A percentile compares a stretch with the other conserved stretches of the same genome.
Conservation (phyloP, 2,113 vertebrate species). For the Zingel zingel region DNA sequence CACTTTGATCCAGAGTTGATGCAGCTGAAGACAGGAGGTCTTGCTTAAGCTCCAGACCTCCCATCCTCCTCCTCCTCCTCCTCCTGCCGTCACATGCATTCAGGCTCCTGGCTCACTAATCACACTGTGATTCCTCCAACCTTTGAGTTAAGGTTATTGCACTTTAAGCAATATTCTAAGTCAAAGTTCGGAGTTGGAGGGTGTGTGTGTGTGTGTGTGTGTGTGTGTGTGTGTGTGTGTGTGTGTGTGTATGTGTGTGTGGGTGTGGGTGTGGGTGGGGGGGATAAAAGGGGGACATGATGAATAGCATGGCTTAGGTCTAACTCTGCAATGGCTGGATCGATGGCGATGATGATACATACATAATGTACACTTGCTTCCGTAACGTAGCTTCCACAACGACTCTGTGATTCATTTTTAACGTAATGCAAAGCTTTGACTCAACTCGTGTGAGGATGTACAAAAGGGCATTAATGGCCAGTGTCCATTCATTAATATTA, state of each 20-base stretch:
- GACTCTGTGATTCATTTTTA: slow-evolving; percentile 36
- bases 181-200: slow-evolving; percentile 29
- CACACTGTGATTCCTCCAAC: slow-evolving; percentile 50
- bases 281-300: slow-evolving; percentile 22
- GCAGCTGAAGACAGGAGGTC: slow-evolving; percentile 23
- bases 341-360: slow-evolving; percentile 43
- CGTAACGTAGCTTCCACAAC: slow-evolving; percentile 13
- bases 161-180: slow-evolving; percentile 65
- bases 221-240: not conserved
- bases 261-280: too few species aligned
- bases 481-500: slow-evolving; percentile 19
- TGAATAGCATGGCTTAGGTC: slow-evolving; percentile 45
- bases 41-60: not conserved
- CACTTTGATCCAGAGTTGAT: slow-evolving; percentile 16
- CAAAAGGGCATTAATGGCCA: slow-evolving; percentile 14
- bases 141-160: slow-evolving; percentile 58
- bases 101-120: slow-evolving; percentile 67
- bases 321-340: slow-evolving; percentile 32
- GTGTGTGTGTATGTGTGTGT: not conserved
- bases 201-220: not conserved
- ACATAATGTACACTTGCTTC: slow-evolving; percentile 39
- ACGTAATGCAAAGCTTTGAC: slow-evolving; percentile 6
- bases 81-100: slow-evolving; percentile 49
- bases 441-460: slow-evolving; percentile 19
- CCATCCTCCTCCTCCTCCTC: slow-evolving; percentile 1